These are phyloP conservation scores for Xestia sexstrigata DNA, from an alignment of 2,888 invertebrate genomes.

Conservation along the genomic window DNA sequence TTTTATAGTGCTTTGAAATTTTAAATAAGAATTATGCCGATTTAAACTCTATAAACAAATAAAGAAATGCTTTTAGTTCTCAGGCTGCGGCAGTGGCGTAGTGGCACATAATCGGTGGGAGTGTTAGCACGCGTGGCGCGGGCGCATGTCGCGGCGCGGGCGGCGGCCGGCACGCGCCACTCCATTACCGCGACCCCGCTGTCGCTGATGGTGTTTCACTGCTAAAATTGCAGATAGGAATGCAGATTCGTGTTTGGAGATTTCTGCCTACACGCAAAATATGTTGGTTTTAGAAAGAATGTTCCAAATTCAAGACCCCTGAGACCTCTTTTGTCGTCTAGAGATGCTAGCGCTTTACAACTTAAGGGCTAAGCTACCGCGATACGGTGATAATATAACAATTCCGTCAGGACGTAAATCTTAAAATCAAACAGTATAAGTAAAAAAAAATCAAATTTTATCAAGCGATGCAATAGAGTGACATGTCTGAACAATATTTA, in stretches of 20 bases:
- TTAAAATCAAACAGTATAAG: not conserved
- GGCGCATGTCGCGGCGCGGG: conserved; percentile 68
- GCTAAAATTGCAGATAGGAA: conserved; percentile 57
- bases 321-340: not conserved
- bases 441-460: not conserved
- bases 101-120: conserved; percentile 88
- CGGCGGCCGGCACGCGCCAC: conserved; percentile 78
- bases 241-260: not conserved
- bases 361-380: not conserved
- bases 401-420: not conserved
- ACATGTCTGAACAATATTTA: conserved; percentile 68
- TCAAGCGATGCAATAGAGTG: not conserved
- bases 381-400: not conserved
- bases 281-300: not conserved
- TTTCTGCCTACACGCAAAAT: conserved; percentile 38
- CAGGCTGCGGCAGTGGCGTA: conserved; percentile 78
- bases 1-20: not conserved
- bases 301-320: not conserved
- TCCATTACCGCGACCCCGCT: conserved; percentile 86
- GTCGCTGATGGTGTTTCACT: conserved; percentile 74
- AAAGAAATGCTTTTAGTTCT: conserved; percentile 74
- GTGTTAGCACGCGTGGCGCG: conserved; percentile 77
- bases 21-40: conserved; percentile 7
- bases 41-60: conserved; percentile 51
- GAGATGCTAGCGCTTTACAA: too few species aligned